These are phyloP conservation scores for Tenthredo distinguenda DNA, from an alignment of 2,888 invertebrate genomes.

Conservation along the genomic window DNA sequence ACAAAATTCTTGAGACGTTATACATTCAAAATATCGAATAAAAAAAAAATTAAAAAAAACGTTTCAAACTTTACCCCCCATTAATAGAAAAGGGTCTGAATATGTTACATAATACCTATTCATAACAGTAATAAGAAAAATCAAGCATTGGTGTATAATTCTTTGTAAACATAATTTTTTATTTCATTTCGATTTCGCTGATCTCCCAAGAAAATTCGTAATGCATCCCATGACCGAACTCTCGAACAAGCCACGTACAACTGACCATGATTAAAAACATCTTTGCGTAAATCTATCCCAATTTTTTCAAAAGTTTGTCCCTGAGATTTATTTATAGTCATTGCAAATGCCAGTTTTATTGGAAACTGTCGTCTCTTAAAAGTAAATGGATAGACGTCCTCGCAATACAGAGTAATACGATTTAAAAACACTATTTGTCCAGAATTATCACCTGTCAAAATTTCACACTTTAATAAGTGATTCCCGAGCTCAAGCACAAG, in stretches of 20 bases:
- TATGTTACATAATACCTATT: too few relatives aligned
- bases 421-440: conserved; percentile 17
- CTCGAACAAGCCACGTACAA: conserved; percentile 15
- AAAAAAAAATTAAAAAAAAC: too few relatives aligned
- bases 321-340: conserved; percentile 56
- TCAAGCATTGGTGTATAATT: too few relatives aligned
- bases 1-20: too few relatives aligned
- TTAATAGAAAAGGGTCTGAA: too few relatives aligned
- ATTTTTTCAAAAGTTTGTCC: conserved; percentile 55
- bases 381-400: conserved; percentile 46
- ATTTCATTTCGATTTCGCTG: too few relatives aligned
- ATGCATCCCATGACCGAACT: not conserved
- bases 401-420: conserved; percentile 37
- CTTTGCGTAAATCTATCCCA: conserved; percentile 44
- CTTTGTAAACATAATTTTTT: too few relatives aligned
- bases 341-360: conserved; percentile 53
- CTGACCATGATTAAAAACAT: conserved; percentile 56
- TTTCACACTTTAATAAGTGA: conserved; percentile 36
- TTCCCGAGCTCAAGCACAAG: conserved; percentile 32
- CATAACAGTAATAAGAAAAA: too few relatives aligned
- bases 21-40: too few relatives aligned
- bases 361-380: conserved; percentile 55
- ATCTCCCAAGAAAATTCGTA: too few relatives aligned
- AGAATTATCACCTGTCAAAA: conserved; percentile 18
- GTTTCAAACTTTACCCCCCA: too few relatives aligned